These are phyloP conservation scores for Malacoraja senta DNA, from an alignment of 2,797 vertebrate species.

Conservation along the genomic window DNA sequence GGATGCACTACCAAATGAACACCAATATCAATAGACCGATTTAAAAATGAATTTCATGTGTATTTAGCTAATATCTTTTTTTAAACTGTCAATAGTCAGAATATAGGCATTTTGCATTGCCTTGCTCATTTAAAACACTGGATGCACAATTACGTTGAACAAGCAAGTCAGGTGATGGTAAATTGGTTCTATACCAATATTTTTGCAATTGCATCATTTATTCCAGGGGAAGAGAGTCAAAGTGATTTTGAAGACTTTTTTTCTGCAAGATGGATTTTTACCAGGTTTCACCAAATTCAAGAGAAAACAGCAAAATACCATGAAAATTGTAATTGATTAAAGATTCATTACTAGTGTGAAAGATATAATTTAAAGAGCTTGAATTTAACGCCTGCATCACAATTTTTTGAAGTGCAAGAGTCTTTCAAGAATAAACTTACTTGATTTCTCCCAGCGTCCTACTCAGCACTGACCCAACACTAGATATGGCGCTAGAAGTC, in stretches of 20 bases:
- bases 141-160: not conserved
- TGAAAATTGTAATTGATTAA: not conserved
- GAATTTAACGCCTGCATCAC: not conserved
- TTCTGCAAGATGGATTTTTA: not conserved
- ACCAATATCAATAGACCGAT: no score
- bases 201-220: not conserved
- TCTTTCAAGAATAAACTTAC: slow-evolving; percentile 52
- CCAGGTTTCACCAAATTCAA: not conserved
- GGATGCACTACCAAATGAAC: no score
- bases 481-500: slow-evolving; percentile 81
- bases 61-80: not conserved
- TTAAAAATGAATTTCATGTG: no score
- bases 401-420: not conserved
- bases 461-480: slow-evolving; percentile 76
- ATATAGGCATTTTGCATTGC: not conserved
- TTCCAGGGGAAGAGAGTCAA: not conserved
- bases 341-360: not conserved
- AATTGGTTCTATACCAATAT: not conserved
- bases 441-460: slow-evolving; percentile 88
- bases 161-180: not conserved
- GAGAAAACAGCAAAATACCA: not conserved
- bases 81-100: not conserved
- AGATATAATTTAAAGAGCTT: not conserved
- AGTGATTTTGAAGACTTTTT: not conserved
- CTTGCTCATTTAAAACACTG: not conserved